Percentiles rank a stretch among this genome's conserved stretches.
Evolutionary conservation across 2,113 vertebrate species (phyloP).

Genomic region (Psilopogon haemacephalus): DNA sequence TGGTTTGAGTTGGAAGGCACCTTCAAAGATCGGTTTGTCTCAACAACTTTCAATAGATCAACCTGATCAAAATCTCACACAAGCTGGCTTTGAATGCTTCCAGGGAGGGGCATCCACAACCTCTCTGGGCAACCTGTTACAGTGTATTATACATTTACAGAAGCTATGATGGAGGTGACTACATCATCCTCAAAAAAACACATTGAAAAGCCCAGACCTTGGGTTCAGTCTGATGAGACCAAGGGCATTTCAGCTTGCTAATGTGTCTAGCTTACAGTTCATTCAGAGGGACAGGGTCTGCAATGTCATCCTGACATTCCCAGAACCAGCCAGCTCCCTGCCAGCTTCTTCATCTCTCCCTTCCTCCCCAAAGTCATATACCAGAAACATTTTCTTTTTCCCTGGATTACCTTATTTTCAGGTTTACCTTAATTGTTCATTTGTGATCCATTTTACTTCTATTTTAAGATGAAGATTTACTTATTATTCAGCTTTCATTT

Average conservation of each 20-base stretch:
- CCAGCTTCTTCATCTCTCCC: neutral
- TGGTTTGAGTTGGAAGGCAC: neutral
- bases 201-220: neutral
- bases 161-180: neutral
- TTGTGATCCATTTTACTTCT: neutral
- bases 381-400: neutral
- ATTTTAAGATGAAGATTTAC: neutral
- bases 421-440: neutral
- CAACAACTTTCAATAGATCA: neutral
- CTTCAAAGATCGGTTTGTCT: neutral
- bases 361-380: neutral
- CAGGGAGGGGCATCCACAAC: neutral
- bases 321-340: neutral
- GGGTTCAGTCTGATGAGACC: neutral
- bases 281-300: neutral
- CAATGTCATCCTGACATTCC: neutral
- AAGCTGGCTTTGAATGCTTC: neutral
- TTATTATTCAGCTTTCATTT: constrained; percentile 1
- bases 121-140: neutral
- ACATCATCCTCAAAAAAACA: neutral
- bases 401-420: neutral
- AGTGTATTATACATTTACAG: neutral
- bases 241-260: neutral
- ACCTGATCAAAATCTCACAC: neutral
- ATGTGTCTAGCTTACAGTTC: neutral